Conservation (phyloP, 23 tunicate species). For the Halocynthia aurantium region DNA sequence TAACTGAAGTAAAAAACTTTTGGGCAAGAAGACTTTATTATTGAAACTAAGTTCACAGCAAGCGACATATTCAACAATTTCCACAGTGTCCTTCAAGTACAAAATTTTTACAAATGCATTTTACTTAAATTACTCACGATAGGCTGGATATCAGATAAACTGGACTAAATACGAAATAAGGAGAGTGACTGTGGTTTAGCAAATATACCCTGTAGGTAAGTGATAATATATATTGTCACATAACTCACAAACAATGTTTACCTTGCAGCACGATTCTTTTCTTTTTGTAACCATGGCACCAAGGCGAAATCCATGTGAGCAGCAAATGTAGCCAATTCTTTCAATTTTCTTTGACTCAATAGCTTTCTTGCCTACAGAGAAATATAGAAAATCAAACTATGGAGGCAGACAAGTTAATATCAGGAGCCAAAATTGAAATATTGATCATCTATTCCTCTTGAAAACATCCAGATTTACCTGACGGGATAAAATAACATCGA, state of each 20-base stretch:
- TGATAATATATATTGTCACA: too few relatives aligned
- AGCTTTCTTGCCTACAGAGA: conserved; percentile 75
- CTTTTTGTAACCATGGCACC: conserved; percentile 85
- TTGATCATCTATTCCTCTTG: background rate
- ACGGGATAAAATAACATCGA: conserved; percentile 83
- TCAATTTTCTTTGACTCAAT: conserved; percentile 56
- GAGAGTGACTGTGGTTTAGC: too few relatives aligned
- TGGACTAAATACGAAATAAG: too few relatives aligned
- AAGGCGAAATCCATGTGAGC: conserved; percentile 84
- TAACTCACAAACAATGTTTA: conserved; percentile 1
- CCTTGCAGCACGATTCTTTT: conserved; percentile 83
- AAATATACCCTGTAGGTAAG: too few relatives aligned
- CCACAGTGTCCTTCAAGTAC: too few relatives aligned
- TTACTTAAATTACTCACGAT: too few relatives aligned
- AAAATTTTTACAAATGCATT: too few relatives aligned
- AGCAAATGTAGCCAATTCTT: conserved; percentile 77
- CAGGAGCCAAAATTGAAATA: background rate
- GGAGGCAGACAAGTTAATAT: background rate
- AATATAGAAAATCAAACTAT: background rate
- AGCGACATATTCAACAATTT: too few relatives aligned
- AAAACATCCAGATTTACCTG: conserved; percentile 32
- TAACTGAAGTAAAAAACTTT: too few relatives aligned
- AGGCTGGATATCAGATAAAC: too few relatives aligned
- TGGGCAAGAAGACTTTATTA: too few relatives aligned
- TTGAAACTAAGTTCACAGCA: too few relatives aligned